Conservation (phyloP, 1,140 invertebrate species). For the Bicyclus anynana region DNA sequence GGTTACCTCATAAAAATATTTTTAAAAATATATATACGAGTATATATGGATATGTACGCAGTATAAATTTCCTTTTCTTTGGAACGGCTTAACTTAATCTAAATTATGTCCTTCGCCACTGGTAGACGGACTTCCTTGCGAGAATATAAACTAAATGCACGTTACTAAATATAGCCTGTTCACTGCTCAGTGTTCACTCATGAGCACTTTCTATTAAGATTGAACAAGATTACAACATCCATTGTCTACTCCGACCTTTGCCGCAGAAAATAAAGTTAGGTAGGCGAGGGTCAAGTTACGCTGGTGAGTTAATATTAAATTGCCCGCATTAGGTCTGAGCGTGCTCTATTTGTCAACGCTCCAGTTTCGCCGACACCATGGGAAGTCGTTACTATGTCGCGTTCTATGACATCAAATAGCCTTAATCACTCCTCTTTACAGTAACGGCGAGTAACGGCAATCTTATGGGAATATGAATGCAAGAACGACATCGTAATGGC, state of each 20-base stretch:
- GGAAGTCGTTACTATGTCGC: conserved; percentile 50
- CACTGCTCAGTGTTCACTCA: too few species aligned
- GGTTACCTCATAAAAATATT: too few species aligned
- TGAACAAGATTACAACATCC: conserved; percentile 6
- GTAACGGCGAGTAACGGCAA: conserved; percentile 12
- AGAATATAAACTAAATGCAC: background rate
- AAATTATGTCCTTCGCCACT: too few species aligned
- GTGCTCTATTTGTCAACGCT: conserved; percentile 55
- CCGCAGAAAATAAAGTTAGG: background rate
- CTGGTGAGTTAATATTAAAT: conserved; percentile 45
- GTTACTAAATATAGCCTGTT: background rate
- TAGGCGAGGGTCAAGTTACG: conserved; percentile 9
- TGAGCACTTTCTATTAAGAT: conserved; percentile 7
- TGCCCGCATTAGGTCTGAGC: conserved; percentile 44
- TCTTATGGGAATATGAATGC: conserved; percentile 1
- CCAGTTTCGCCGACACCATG: conserved; percentile 56
- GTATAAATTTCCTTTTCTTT: too few species aligned
- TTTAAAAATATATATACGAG: too few species aligned
- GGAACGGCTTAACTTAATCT: too few species aligned
- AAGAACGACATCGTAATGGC: background rate
- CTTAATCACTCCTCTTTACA: conserved; percentile 36
- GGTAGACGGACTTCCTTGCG: background rate
- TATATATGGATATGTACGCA: too few species aligned
- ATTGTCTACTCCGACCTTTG: conserved; percentile 9
- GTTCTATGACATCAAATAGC: conserved; percentile 47